Evolutionary conservation across 2,888 invertebrate species (phyloP).

Genomic region (Trichacis sp.): DNA sequence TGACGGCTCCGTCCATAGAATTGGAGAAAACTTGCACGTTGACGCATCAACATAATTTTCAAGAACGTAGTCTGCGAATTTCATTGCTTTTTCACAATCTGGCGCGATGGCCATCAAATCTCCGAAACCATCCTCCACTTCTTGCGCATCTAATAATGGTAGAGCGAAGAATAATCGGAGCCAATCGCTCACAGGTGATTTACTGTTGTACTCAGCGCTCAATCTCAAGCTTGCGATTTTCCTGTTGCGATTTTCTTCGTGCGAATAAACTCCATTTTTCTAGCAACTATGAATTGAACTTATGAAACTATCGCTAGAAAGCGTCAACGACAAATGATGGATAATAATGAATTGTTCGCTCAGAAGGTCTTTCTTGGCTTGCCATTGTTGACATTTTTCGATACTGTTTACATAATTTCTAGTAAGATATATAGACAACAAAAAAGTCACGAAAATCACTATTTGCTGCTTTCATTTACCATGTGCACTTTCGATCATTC

Average conservation of each 20-base stretch:
- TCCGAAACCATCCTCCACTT: slow-evolving; percentile 16
- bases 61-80: slow-evolving; percentile 17
- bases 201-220: not conserved
- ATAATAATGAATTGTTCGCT: too few species aligned
- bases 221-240: slow-evolving; percentile 4
- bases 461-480: too few species aligned
- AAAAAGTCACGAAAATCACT: too few species aligned
- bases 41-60: slow-evolving; percentile 4
- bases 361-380: too few species aligned
- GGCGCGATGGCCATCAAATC: slow-evolving; percentile 16
- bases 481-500: too few species aligned
- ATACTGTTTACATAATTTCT: too few species aligned
- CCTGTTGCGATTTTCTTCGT: not conserved
- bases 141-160: not conserved
- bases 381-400: too few species aligned
- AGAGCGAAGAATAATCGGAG: slow-evolving; percentile 15
- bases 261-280: not conserved
- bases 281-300: too few species aligned
- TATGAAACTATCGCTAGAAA: too few species aligned
- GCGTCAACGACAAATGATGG: too few species aligned
- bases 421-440: too few species aligned
- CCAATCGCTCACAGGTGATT: not conserved
- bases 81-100: not conserved
- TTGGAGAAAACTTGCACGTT: slow-evolving; percentile 1
- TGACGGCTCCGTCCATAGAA: slow-evolving; percentile 10